phyloP scores from a whole-genome alignment of 1,140 invertebrate species.

The silkworm (Bombyx mori) region DNA sequence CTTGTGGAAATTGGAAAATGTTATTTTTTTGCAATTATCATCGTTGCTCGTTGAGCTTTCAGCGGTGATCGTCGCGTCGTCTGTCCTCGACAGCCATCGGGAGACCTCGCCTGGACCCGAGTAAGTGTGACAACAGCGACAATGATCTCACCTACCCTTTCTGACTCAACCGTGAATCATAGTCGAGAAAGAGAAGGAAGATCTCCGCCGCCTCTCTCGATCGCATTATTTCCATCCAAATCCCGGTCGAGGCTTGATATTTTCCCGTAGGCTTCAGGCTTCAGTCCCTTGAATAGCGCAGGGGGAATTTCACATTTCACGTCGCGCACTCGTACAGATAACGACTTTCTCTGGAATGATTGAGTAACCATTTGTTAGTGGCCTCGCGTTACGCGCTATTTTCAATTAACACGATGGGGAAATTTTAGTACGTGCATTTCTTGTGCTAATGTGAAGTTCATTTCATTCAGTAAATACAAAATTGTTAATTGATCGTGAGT shows the following conservation, averaged over 20 bases:
- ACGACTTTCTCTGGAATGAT: conserved; percentile 41
- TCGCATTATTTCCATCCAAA: conserved; percentile 37
- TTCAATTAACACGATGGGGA: background rate
- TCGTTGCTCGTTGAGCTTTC: conserved; percentile 51
- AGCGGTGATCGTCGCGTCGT: conserved; percentile 13
- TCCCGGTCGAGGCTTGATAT: conserved; percentile 58
- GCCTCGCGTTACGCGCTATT: conserved; percentile 1
- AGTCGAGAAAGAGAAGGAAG: conserved; percentile 28
- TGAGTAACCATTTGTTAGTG: conserved; percentile 41
- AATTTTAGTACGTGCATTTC: background rate
- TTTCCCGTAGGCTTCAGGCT: conserved; percentile 58
- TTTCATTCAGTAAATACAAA: background rate
- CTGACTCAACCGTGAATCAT: conserved; percentile 38
- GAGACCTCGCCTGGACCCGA: conserved; percentile 8
- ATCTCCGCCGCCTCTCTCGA: conserved; percentile 16
- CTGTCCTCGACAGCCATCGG: conserved; percentile 18
- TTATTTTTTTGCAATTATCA: conserved; percentile 37
- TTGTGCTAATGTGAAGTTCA: conserved; percentile 7
- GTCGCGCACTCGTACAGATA: conserved; percentile 11
- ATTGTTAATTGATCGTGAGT: too few species aligned
- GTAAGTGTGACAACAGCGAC: background rate
- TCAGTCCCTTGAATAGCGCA: conserved; percentile 44
- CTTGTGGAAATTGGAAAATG: conserved; percentile 29
- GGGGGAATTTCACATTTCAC: conserved; percentile 18
- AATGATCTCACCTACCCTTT: conserved; percentile 24